phyloP scores from a whole-genome alignment of 2,888 invertebrate genomes.

The Brenthis hecate region DNA sequence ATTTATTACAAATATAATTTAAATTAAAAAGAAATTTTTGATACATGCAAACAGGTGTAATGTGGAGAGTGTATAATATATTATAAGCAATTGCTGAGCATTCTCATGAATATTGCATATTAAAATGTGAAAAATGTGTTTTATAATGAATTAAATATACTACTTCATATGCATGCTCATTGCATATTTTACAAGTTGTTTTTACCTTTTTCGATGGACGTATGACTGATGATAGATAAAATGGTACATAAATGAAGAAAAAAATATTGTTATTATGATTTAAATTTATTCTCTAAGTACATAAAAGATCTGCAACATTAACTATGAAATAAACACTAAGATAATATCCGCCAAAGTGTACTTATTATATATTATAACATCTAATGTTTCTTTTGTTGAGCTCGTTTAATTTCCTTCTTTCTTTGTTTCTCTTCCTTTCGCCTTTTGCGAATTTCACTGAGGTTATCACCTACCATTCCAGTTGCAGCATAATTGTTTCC shows the following conservation, averaged over 20 bases:
- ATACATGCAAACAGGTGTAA: not conserved
- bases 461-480: conserved; percentile 65
- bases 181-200: conserved; percentile 15
- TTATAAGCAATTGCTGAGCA: not conserved
- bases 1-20: not conserved
- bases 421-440: conserved; percentile 58
- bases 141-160: conserved; percentile 2
- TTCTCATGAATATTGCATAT: conserved; percentile 26
- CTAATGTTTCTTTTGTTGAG: conserved; percentile 25
- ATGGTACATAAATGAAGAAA: not conserved
- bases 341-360: conserved; percentile 13
- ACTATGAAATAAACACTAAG: conserved; percentile 2
- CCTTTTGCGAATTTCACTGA: conserved; percentile 48
- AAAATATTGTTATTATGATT: conserved; percentile 19
- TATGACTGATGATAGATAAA: not conserved
- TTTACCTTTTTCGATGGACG: conserved; percentile 30
- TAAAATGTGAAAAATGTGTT: conserved; percentile 1
- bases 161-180: conserved; percentile 27
- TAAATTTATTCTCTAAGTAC: conserved; percentile 5
- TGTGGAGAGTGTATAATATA: not conserved
- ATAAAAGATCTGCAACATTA: not conserved
- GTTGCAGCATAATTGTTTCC: conserved; percentile 59
- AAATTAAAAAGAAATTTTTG: not conserved
- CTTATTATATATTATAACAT: not conserved
- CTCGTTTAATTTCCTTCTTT: conserved; percentile 44